A percentile compares a stretch with the other conserved stretches of the same genome.
Evolutionary conservation across 2,113 vertebrate genomes (phyloP).

Genomic region (Nestor notabilis): DNA sequence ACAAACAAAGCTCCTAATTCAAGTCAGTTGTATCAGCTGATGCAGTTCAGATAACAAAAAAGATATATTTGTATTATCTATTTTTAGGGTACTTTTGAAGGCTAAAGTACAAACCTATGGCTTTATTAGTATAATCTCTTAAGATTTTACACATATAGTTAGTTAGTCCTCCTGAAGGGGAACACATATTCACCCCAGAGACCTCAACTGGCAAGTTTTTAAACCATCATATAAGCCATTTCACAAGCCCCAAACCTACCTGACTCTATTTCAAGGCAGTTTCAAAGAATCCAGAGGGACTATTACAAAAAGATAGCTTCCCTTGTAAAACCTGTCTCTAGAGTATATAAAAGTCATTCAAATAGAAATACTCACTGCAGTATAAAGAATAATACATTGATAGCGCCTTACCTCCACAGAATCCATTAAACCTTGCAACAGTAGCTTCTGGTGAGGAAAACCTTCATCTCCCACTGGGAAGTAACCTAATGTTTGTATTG

Average conservation of each 20-base stretch:
- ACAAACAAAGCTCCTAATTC: background rate
- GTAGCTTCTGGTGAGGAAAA: constrained; percentile 93
- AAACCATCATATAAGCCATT: background rate
- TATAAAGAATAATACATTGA: background rate
- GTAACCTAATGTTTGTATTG: constrained; percentile 92
- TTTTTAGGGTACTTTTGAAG: background rate
- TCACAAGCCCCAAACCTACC: background rate
- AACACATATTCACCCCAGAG: background rate
- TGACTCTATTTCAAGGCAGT: background rate
- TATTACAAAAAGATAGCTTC: background rate
- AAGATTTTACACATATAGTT: background rate
- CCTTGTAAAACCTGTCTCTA: background rate
- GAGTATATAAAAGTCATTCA: background rate
- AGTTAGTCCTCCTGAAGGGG: background rate
- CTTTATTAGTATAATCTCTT: background rate
- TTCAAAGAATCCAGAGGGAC: background rate
- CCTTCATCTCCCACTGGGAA: constrained; percentile 94
- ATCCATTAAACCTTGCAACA: constrained; percentile 96
- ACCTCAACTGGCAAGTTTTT: background rate
- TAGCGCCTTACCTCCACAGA: constrained; percentile 90
- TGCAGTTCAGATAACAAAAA: background rate
- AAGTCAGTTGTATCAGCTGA: background rate
- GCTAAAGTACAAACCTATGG: background rate
- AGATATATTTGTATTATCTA: background rate
- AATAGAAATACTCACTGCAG: background rate